A percentile compares a stretch with the other conserved stretches of the same genome.
Evolutionary conservation across 2,797 vertebrate species (phyloP).

Genomic region (Takifugu rubripes): DNA sequence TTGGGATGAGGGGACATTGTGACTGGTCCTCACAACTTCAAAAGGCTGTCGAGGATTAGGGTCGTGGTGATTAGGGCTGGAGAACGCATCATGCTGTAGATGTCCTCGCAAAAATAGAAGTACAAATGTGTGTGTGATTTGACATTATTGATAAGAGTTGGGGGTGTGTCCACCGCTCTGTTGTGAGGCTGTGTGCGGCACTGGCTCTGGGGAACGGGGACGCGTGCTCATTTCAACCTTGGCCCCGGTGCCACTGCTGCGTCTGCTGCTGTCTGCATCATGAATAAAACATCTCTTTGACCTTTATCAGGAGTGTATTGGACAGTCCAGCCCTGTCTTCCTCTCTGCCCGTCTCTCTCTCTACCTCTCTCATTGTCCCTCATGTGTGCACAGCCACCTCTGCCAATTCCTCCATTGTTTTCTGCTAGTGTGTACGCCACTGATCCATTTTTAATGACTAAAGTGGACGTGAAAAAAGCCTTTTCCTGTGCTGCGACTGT

Average conservation of each 20-base stretch:
- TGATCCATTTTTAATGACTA: slow-evolving; percentile 9
- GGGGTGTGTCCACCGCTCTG: slow-evolving; percentile 44
- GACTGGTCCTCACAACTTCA: too few relatives aligned
- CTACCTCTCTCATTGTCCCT: slow-evolving; percentile 51
- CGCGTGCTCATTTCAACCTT: slow-evolving; percentile 73
- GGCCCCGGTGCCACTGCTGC: slow-evolving; percentile 63
- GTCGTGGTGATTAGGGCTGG: too few relatives aligned
- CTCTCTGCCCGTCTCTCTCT: slow-evolving; percentile 46
- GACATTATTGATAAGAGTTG: slow-evolving; percentile 59
- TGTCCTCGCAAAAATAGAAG: too few relatives aligned
- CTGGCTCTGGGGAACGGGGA: slow-evolving; percentile 59
- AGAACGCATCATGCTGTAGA: too few relatives aligned
- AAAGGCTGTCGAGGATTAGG: too few relatives aligned
- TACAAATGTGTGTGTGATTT: slow-evolving; percentile 25
- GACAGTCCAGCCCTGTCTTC: slow-evolving; percentile 69
- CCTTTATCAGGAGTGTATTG: slow-evolving; percentile 78
- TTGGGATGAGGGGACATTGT: too few relatives aligned
- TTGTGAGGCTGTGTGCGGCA: slow-evolving; percentile 47
- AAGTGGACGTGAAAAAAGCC: slow-evolving; percentile 1
- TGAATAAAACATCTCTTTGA: slow-evolving; percentile 81
- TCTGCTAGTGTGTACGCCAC: slow-evolving; percentile 10
- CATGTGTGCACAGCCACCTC: slow-evolving; percentile 47
- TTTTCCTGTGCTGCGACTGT: slow-evolving; percentile 3
- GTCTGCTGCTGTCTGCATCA: slow-evolving; percentile 58
- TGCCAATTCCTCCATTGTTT: slow-evolving; percentile 32